Conservation (phyloP, 2,888 invertebrate species). For the Drosophila borborema region DNA sequence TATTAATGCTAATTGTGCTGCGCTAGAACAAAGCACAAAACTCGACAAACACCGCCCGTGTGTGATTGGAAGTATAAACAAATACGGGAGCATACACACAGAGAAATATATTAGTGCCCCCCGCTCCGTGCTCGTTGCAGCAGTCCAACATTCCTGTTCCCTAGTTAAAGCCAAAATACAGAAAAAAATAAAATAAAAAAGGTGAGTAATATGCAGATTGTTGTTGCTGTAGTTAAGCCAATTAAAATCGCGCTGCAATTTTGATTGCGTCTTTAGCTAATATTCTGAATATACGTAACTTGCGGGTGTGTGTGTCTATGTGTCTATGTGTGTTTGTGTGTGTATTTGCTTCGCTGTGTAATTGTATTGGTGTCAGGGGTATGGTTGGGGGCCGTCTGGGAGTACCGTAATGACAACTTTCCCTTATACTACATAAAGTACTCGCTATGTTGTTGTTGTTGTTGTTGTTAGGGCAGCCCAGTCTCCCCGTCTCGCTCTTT, state of each 20-base stretch:
- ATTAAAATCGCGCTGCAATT: conserved; percentile 43
- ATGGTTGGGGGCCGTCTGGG: conserved; percentile 1
- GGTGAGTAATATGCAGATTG: conserved; percentile 67
- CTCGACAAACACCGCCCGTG: conserved; percentile 30
- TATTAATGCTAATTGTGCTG: conserved; percentile 35
- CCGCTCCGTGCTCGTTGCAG: conserved; percentile 20
- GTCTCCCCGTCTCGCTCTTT: background rate
- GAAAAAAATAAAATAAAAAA: conserved; percentile 58
- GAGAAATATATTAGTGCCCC: conserved; percentile 34
- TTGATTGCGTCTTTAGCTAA: conserved; percentile 33
- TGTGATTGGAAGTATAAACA: conserved; percentile 46
- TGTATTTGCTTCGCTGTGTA: background rate
- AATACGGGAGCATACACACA: conserved; percentile 38
- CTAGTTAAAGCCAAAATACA: conserved; percentile 44
- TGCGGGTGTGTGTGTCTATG: background rate
- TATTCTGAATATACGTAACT: conserved; percentile 3
- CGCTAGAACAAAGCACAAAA: conserved; percentile 7
- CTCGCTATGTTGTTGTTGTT: conserved; percentile 9
- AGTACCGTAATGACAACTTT: conserved; percentile 47
- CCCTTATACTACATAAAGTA: conserved; percentile 45
- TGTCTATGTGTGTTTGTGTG: background rate
- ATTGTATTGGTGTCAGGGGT: background rate
- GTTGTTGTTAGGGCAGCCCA: conserved; percentile 28
- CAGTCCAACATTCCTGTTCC: conserved; percentile 48
- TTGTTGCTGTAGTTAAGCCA: conserved; percentile 51